Conservation (phyloP, 2,888 invertebrate species). For the Camponotus fellah region DNA sequence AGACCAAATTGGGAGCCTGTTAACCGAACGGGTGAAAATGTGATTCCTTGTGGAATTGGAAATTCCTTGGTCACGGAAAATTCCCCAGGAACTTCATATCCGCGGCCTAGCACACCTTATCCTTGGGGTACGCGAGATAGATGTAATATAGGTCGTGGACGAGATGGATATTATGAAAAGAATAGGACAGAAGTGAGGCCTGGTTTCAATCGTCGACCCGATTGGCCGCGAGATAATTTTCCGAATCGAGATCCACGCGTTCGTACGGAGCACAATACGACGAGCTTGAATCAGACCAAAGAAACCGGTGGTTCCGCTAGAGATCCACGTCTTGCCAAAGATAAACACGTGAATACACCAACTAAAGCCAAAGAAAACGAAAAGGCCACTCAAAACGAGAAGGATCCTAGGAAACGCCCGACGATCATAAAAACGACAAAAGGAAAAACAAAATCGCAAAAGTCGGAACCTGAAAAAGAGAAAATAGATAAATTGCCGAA, state of each 20-base stretch:
- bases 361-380: conserved; percentile 66
- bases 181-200: conserved; percentile 65
- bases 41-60: conserved; percentile 52
- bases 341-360: conserved; percentile 55
- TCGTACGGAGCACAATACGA: conserved; percentile 61
- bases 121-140: conserved; percentile 67
- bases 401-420: conserved; percentile 70
- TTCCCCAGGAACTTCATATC: conserved; percentile 36
- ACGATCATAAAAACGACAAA: conserved; percentile 54
- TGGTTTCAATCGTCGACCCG: conserved; percentile 70
- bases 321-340: conserved; percentile 78
- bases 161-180: conserved; percentile 72
- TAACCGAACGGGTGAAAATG: conserved; percentile 45
- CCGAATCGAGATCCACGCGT: conserved; percentile 71
- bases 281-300: conserved; percentile 45
- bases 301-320: conserved; percentile 62
- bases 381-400: conserved; percentile 64
- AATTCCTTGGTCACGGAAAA: conserved; percentile 48
- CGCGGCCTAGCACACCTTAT: conserved; percentile 66
- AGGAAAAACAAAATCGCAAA: conserved; percentile 64
- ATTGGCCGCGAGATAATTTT: conserved; percentile 68
- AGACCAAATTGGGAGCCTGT: conserved; percentile 72
- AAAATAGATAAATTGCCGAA: conserved; percentile 67
- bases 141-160: conserved; percentile 62
- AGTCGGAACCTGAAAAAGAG: conserved; percentile 69